A percentile compares a stretch with the other conserved stretches of the same genome.
These are phyloP conservation scores for Gymnodraco acuticeps DNA, from an alignment of 2,797 vertebrate genomes.

Conservation along the genomic window DNA sequence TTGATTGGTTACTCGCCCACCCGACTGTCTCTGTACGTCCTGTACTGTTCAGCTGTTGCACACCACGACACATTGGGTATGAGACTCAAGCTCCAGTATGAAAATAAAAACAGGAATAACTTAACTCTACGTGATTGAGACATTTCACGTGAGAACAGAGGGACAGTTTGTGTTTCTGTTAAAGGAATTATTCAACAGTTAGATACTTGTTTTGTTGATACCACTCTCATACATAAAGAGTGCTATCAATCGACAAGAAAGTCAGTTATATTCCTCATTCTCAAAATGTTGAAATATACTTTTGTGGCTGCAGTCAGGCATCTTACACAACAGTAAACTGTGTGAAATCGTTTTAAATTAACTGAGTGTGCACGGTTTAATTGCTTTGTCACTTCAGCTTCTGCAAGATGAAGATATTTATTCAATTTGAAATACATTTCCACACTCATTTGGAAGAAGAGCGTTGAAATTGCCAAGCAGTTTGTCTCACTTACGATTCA, in stretches of 20 bases:
- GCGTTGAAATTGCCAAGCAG: background rate
- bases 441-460: background rate
- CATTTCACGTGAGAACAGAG: background rate
- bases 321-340: background rate
- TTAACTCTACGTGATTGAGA: background rate
- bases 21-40: conserved; percentile 48
- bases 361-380: conserved; percentile 5
- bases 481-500: conserved; percentile 8
- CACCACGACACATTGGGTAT: conserved; percentile 15
- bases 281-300: background rate
- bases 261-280: background rate
- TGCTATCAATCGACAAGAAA: background rate
- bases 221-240: background rate
- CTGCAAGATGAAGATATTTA: background rate
- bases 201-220: background rate
- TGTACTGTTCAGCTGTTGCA: conserved; percentile 44
- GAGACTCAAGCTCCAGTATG: conserved; percentile 2
- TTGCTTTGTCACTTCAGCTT: background rate
- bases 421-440: background rate
- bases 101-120: conserved; percentile 21
- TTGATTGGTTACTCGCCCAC: conserved; percentile 72
- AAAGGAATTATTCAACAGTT: background rate
- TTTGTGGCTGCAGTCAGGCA: background rate
- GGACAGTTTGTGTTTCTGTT: background rate
- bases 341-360: conserved; percentile 4